phyloP scores from a whole-genome alignment of 2,888 invertebrate genomes.

The Acutogordius australiensis region DNA sequence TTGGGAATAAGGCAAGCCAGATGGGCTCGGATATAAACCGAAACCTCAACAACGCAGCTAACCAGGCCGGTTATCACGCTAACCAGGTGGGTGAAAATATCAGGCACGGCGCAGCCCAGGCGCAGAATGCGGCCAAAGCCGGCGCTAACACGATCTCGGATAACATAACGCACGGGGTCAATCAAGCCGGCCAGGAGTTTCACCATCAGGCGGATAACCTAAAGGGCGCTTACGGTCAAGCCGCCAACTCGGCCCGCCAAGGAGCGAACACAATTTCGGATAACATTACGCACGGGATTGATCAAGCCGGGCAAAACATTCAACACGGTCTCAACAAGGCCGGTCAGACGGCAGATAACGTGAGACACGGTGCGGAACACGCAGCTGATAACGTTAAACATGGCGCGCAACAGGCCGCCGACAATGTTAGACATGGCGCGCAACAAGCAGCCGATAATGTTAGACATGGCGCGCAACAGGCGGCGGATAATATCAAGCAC shows the following conservation, averaged over 20 bases:
- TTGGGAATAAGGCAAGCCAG: not conserved
- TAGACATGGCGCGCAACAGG: not conserved
- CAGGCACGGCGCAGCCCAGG: not conserved
- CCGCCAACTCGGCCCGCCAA: not conserved
- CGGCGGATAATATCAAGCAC: not conserved
- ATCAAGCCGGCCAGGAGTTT: not conserved
- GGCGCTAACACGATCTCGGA: not conserved
- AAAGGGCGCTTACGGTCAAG: not conserved
- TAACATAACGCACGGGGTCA: not conserved
- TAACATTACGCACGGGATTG: not conserved
- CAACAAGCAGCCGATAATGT: not conserved
- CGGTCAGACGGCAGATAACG: not conserved
- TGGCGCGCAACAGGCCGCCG: not conserved
- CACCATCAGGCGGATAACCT: too few species aligned
- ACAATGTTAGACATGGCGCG: not conserved
- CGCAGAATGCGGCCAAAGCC: not conserved
- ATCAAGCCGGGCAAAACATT: constrained; percentile 5
- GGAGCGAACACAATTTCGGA: not conserved
- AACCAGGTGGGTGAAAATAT: not conserved
- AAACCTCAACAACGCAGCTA: not conserved
- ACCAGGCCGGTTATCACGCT: not conserved
- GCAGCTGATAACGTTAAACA: not conserved
- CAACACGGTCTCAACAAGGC: not conserved
- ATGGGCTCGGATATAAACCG: not conserved
- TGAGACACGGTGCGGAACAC: too few species aligned